Conservation (phyloP, 2,888 invertebrate species). For the Cepaea hortensis region DNA sequence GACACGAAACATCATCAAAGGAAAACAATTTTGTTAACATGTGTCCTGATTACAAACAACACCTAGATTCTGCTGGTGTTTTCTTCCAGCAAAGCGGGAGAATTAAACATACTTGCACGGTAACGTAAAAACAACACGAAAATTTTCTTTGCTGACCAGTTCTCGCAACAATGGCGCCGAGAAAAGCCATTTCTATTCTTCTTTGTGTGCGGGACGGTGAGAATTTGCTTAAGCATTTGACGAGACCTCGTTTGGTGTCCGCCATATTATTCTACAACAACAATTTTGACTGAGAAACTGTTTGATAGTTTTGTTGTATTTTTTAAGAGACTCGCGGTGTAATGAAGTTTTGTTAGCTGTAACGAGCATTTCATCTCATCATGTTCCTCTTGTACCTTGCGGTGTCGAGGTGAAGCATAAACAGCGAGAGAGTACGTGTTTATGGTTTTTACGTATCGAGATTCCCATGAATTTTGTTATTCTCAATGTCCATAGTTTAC, state of each 20-base stretch:
- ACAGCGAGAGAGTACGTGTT: no score
- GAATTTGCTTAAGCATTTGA: conserved; percentile 14
- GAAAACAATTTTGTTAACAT: neutral
- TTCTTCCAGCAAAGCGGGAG: neutral
- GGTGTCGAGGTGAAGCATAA: no score
- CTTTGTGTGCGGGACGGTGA: neutral
- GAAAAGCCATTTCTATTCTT: neutral
- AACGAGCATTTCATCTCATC: no score
- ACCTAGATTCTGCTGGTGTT: neutral
- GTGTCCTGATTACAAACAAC: neutral
- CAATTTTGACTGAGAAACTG: conserved; percentile 26
- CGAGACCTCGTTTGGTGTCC: conserved; percentile 4
- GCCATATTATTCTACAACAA: neutral
- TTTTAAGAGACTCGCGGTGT: no score
- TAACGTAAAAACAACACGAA: neutral
- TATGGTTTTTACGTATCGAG: no score
- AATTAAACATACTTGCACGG: neutral
- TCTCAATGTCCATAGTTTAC: no score
- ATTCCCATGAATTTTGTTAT: no score
- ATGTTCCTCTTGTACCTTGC: no score
- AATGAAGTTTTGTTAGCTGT: no score
- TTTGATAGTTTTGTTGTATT: conserved; percentile 1
- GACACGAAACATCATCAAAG: conserved; percentile 17
- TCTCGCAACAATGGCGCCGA: neutral
- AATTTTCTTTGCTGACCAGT: no score